phyloP scores from a whole-genome alignment of 2,888 invertebrate species.

The Hypselothyrea guttata region DNA sequence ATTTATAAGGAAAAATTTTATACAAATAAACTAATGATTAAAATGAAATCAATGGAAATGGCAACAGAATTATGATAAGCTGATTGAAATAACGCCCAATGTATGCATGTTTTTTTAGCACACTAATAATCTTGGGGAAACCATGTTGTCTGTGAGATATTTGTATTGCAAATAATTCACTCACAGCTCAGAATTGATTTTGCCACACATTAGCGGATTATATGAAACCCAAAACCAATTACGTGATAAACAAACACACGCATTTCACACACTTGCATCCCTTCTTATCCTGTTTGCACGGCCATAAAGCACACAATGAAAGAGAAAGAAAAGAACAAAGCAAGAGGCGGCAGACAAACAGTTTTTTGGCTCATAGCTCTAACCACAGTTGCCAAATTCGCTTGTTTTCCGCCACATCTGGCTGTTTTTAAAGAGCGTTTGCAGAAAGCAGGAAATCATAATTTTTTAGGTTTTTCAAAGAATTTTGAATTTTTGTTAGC shows the following conservation, averaged over 20 bases:
- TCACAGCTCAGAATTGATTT: slow-evolving; percentile 18
- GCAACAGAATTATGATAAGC: too few relatives aligned
- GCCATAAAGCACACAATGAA: slow-evolving; percentile 44
- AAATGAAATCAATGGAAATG: too few relatives aligned
- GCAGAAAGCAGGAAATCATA: too few relatives aligned
- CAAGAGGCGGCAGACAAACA: neutral
- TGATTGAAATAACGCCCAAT: too few relatives aligned
- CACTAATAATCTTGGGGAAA: neutral
- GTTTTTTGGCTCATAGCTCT: too few relatives aligned
- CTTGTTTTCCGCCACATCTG: too few relatives aligned
- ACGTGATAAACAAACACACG: slow-evolving; percentile 11
- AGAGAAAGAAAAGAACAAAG: slow-evolving; percentile 16
- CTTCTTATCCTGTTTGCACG: slow-evolving; percentile 34
- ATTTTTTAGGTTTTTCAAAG: too few relatives aligned
- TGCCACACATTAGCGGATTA: slow-evolving; percentile 34
- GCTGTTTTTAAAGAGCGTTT: too few relatives aligned
- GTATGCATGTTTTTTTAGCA: neutral
- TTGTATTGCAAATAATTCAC: neutral
- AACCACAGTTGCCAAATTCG: too few relatives aligned
- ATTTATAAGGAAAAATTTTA: too few relatives aligned
- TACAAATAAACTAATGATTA: too few relatives aligned
- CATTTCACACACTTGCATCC: slow-evolving; percentile 12
- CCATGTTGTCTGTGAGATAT: neutral
- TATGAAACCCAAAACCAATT: slow-evolving; percentile 43
- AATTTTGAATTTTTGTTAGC: too few relatives aligned